Conservation (phyloP, 2,113 vertebrate genomes). For the Amblyopsis rosae region DNA sequence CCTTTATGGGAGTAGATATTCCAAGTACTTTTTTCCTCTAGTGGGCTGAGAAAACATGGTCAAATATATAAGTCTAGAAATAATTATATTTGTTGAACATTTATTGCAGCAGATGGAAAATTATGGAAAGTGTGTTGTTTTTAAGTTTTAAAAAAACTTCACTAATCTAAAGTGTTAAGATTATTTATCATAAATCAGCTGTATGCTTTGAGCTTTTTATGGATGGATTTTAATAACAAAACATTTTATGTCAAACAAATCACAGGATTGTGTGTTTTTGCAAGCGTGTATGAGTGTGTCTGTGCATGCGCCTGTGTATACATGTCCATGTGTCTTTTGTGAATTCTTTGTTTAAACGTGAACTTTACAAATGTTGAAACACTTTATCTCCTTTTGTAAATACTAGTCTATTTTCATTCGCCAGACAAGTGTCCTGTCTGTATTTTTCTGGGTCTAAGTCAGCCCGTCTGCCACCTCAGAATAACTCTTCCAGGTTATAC, state of each 20-base stretch:
- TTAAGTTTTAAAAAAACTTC: too few species aligned
- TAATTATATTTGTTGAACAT: neutral
- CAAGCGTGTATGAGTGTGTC: conserved; percentile 13
- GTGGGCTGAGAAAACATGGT: neutral
- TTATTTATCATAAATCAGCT: too few species aligned
- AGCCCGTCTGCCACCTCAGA: conserved; percentile 59
- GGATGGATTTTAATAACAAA: conserved; percentile 8
- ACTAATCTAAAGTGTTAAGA: too few species aligned
- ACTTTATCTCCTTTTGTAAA: conserved; percentile 51
- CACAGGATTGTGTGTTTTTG: conserved; percentile 17
- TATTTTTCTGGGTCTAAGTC: conserved; percentile 57
- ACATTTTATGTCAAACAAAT: conserved; percentile 31
- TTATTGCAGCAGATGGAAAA: neutral
- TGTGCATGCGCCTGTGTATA: neutral
- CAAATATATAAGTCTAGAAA: neutral
- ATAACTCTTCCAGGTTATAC: conserved; percentile 59
- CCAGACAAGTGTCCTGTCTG: conserved; percentile 50
- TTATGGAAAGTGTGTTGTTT: neutral
- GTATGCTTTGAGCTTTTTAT: conserved; percentile 1
- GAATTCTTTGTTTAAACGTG: neutral
- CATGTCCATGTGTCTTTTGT: too few species aligned
- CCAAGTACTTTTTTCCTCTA: neutral
- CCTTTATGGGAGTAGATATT: neutral
- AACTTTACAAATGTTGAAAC: neutral
- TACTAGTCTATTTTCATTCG: conserved; percentile 54